phyloP scores from a whole-genome alignment of 1,140 invertebrate species.

The Sarcophaga bullata region DNA sequence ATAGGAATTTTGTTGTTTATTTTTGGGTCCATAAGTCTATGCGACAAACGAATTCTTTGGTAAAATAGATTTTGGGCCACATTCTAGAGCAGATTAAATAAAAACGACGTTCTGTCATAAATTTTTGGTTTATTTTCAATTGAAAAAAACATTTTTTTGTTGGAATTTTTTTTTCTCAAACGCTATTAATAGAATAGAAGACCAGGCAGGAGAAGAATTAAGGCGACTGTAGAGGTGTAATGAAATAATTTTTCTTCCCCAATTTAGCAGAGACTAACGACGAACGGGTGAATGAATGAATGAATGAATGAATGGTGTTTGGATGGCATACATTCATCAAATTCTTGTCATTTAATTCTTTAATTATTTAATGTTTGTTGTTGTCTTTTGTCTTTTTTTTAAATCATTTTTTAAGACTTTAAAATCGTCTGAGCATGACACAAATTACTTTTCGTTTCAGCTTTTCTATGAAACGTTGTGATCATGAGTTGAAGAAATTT shows the following conservation, averaged over 20 bases:
- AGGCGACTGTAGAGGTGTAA: not conserved
- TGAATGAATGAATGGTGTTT: not conserved
- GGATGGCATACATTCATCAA: constrained; percentile 5
- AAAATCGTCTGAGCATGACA: constrained; percentile 18
- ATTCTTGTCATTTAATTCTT: constrained; percentile 10
- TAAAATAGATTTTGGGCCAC: not conserved
- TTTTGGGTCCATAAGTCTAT: no score
- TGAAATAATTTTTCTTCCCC: not conserved
- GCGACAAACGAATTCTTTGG: not conserved
- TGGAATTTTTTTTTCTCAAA: not conserved
- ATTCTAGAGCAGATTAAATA: constrained; percentile 12
- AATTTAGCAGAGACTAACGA: not conserved
- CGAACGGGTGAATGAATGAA: not conserved
- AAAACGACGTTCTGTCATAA: no score
- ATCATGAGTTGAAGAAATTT: constrained; percentile 14
- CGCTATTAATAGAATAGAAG: not conserved
- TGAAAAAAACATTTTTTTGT: not conserved
- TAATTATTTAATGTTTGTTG: not conserved
- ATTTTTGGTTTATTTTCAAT: constrained; percentile 8
- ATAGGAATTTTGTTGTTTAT: not conserved
- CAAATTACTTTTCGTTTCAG: constrained; percentile 10
- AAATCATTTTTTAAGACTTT: no score
- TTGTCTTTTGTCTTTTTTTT: not conserved
- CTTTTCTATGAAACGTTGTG: not conserved
- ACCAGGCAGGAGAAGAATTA: no score